phyloP scores from a whole-genome alignment of 1,140 invertebrate genomes.

The Drosophila kohkoa region DNA sequence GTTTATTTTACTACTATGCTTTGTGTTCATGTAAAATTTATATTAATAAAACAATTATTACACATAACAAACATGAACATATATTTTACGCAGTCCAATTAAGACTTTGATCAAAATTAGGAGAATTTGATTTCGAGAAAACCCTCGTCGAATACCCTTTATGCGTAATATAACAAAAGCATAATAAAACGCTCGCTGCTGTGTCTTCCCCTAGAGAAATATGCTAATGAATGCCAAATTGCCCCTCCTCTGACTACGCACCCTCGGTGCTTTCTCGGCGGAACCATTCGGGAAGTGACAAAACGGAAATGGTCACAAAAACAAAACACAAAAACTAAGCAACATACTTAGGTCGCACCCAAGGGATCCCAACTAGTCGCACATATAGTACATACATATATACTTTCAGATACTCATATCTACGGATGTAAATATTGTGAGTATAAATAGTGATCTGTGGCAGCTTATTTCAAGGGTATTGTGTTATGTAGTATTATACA shows the following conservation, averaged over 20 bases:
- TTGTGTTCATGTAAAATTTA: no score
- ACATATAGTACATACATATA: constrained; percentile 24
- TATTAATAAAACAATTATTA: no score
- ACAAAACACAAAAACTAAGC: constrained; percentile 70
- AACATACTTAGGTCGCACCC: constrained; percentile 77
- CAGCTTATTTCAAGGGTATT: constrained; percentile 26
- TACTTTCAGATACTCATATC: constrained; percentile 4
- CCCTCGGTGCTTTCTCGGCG: background rate
- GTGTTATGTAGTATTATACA: constrained; percentile 11
- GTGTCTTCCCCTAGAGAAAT: constrained; percentile 73
- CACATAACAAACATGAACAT: no score
- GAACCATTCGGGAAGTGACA: constrained; percentile 23
- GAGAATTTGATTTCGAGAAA: constrained; percentile 68
- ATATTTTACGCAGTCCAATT: no score
- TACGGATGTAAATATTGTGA: constrained; percentile 16
- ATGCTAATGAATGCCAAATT: constrained; percentile 78
- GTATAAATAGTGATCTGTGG: background rate
- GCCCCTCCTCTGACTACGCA: constrained; percentile 21
- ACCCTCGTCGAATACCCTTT: constrained; percentile 63
- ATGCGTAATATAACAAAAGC: constrained; percentile 63
- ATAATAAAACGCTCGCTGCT: constrained; percentile 67
- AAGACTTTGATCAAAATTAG: constrained; percentile 33
- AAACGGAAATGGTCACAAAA: constrained; percentile 54
- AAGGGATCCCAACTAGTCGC: constrained; percentile 53
- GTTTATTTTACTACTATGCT: no score